phyloP scores from a whole-genome alignment of 2,797 vertebrate genomes.

The Poeciliopsis presidionis region DNA sequence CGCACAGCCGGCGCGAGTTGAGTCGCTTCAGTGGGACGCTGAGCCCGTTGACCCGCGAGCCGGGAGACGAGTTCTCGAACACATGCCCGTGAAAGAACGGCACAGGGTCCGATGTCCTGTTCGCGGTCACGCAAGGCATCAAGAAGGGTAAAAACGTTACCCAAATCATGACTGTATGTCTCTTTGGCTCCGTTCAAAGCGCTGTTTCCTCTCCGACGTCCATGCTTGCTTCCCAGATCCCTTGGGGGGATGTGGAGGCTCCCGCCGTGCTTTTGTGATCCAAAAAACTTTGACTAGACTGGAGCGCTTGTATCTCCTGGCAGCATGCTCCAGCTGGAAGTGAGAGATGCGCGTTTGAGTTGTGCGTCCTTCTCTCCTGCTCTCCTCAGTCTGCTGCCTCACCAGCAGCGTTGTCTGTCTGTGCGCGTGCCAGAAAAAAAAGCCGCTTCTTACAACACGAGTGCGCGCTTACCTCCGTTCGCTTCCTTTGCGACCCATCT shows the following conservation, averaged over 20 bases:
- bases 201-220: constrained; percentile 37
- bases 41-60: constrained; percentile 84
- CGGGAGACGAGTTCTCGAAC: constrained; percentile 85
- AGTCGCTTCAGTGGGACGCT: constrained; percentile 85
- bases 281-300: constrained; percentile 45
- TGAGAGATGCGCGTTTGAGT: constrained; percentile 35
- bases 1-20: constrained; percentile 79
- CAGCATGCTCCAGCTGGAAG: constrained; percentile 37
- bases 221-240: constrained; percentile 36
- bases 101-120: constrained; percentile 71
- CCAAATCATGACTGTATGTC: constrained; percentile 77
- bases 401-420: constrained; percentile 64
- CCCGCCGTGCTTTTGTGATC: constrained; percentile 15
- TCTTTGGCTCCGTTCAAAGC: constrained; percentile 53
- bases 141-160: constrained; percentile 70
- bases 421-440: constrained; percentile 57
- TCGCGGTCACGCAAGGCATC: constrained; percentile 67
- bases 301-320: constrained; percentile 8
- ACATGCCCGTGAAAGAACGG: constrained; percentile 87
- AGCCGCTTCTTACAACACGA: constrained; percentile 56
- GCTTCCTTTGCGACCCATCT: constrained; percentile 37
- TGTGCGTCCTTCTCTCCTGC: constrained; percentile 50
- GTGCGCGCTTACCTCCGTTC: constrained; percentile 67
- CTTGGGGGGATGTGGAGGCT: constrained; percentile 8
- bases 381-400: constrained; percentile 54